Base-by-base conservation (phyloP, 1,140 invertebrate genomes). In the Drosophila arawakana region DNA sequence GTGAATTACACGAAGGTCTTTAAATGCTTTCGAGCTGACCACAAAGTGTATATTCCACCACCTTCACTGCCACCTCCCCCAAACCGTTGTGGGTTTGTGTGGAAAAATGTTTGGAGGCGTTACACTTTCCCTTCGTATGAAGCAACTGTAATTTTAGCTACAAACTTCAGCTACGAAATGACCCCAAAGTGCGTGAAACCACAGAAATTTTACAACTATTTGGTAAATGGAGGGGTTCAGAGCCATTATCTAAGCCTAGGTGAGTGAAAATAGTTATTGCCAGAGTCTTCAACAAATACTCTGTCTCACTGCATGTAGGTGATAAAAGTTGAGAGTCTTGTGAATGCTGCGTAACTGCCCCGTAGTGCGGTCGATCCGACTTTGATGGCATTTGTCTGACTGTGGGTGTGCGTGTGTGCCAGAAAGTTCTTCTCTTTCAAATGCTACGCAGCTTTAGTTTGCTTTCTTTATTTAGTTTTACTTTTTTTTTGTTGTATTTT, bases 291-390 rank as follows among this genome's bases (percentile, higher is more conserved):
- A 39, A 59, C 74, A 43, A 63, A 43, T 55, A 21, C 52, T 10
- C 25, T 30, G 25, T 30, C 25, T 30, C 25, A 5, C 25, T 30
- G 25, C 25, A 15, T 71, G 50, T 75, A 81, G 80, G 80, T 78
- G 80, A 82, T 81, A 81, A 81, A 81, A 81, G 80, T 81, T 81
- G 75, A 81, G 78, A 81, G 80, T 82, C 79, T 58, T 10, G 73
- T 81, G 68, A 73, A 60, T 80, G 78, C 47, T 65, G 69, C 73
- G 50, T 52, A 52, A 52, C 50, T 52, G 50, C 50, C 30, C 30
- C 25, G 11, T 35, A 11, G 30, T 63, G 78, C 71, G 67, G 78
- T 69, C 43, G 71, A 68, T 47, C 30, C 55, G 35, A 35, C 70
- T 59, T 37, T 39, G 41, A 46, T 58, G n/a, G 69, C 46, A 65